phyloP scores from a whole-genome alignment of 2,888 invertebrate genomes.

The Eupithecia centaureata region DNA sequence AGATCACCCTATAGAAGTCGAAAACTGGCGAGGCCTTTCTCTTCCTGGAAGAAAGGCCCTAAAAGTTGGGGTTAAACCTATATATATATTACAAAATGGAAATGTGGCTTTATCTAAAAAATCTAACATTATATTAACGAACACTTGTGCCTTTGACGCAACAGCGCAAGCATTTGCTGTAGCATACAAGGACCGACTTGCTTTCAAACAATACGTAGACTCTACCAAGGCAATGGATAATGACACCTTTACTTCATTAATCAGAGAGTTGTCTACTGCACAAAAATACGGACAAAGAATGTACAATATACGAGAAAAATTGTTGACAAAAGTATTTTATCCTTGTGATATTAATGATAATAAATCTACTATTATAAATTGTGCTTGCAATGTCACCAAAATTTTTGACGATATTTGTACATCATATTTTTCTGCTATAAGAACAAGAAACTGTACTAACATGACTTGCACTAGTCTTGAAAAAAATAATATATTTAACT shows the following conservation, averaged over 20 bases:
- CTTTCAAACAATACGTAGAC: background rate
- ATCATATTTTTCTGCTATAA: background rate
- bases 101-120: background rate
- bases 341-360: background rate
- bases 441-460: background rate
- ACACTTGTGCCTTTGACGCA: background rate
- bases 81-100: conserved; percentile 6
- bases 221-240: too few species aligned
- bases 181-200: background rate
- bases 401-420: background rate
- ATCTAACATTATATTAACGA: background rate
- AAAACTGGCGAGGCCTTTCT: conserved; percentile 5
- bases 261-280: too few species aligned
- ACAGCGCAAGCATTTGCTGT: background rate
- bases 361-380: background rate
- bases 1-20: conserved; percentile 4
- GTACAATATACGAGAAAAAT: background rate
- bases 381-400: background rate
- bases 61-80: background rate
- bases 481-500: background rate
- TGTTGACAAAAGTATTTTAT: background rate
- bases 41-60: background rate
- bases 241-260: too few species aligned
- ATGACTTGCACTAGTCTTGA: background rate
- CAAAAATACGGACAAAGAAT: too few species aligned